Evolutionary conservation across 1,140 invertebrate genomes (phyloP).

Genomic region (Augochlora pura): DNA sequence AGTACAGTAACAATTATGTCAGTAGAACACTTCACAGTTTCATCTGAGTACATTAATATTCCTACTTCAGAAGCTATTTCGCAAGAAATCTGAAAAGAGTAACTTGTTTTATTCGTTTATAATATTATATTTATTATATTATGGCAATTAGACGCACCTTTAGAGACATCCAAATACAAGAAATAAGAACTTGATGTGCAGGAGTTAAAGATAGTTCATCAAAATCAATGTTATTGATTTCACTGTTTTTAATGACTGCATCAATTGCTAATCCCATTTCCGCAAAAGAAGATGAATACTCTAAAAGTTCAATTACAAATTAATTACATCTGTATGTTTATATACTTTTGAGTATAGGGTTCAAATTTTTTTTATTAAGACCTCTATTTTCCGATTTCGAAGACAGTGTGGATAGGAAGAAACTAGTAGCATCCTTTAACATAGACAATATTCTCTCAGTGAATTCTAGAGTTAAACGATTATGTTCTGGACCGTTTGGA

Average conservation of each 20-base stretch:
- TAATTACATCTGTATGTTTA: neutral
- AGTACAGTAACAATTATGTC: slow-evolving; percentile 84
- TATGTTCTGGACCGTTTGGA: slow-evolving; percentile 47
- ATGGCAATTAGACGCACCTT: slow-evolving; percentile 81
- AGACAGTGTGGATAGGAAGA: slow-evolving; percentile 74
- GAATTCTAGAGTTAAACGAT: slow-evolving; percentile 47
- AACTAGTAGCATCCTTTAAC: slow-evolving; percentile 71
- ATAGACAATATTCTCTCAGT: slow-evolving; percentile 67
- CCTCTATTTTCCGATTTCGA: slow-evolving; percentile 66
- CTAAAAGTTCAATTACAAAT: slow-evolving; percentile 65
- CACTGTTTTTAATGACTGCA: slow-evolving; percentile 68
- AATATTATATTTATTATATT: slow-evolving; percentile 10
- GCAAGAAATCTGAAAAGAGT: slow-evolving; percentile 79
- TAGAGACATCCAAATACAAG: slow-evolving; percentile 89
- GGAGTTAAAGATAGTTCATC: slow-evolving; percentile 80
- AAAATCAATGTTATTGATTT: slow-evolving; percentile 65
- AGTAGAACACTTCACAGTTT: slow-evolving; percentile 78
- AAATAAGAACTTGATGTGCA: slow-evolving; percentile 85
- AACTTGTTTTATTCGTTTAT: slow-evolving; percentile 5
- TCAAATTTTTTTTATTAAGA: slow-evolving; percentile 18
- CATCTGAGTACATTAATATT: slow-evolving; percentile 65
- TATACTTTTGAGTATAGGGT: neutral
- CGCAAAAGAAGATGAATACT: slow-evolving; percentile 82
- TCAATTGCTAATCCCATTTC: slow-evolving; percentile 82
- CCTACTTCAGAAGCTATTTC: slow-evolving; percentile 79